These are phyloP conservation scores for Excalfactoria chinensis DNA, from an alignment of 2,113 vertebrate genomes.

Conservation along the genomic window DNA sequence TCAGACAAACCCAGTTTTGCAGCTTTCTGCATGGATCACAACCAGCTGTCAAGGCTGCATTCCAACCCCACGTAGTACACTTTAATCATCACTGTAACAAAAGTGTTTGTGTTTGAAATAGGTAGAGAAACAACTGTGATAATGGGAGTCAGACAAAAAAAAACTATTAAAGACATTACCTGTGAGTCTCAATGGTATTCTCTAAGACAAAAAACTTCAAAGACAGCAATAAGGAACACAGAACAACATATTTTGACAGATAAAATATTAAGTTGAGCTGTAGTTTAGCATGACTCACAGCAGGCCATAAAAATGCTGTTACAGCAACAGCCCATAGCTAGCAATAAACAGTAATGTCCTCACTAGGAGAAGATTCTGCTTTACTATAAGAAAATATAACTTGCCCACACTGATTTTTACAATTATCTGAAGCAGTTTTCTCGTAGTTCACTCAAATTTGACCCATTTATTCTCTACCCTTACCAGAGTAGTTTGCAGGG, in stretches of 20 bases:
- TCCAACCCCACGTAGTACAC: not conserved
- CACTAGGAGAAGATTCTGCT: not conserved
- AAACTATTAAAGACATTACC: not conserved
- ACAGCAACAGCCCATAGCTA: conserved; percentile 62
- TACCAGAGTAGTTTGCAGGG: not conserved
- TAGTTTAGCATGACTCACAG: conserved; percentile 21
- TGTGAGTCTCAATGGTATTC: not conserved
- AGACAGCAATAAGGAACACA: conserved; percentile 14
- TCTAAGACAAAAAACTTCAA: conserved; percentile 3
- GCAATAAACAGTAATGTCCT: conserved; percentile 61
- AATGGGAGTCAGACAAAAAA: not conserved
- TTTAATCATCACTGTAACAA: not conserved
- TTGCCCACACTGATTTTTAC: conserved; percentile 50
- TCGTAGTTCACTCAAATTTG: conserved; percentile 16
- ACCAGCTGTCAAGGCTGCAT: not conserved
- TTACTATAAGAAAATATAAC: conserved; percentile 34
- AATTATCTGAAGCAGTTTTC: conserved; percentile 25
- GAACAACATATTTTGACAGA: conserved; percentile 50
- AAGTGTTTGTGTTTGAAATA: conserved; percentile 29
- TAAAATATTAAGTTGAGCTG: conserved; percentile 52
- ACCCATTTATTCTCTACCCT: not conserved
- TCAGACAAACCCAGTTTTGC: not conserved
- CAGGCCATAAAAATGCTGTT: conserved; percentile 44
- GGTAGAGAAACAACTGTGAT: not conserved
- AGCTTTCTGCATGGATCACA: not conserved